Conservation (phyloP, 2,113 vertebrate genomes). For the Colistium nudipinnis region DNA sequence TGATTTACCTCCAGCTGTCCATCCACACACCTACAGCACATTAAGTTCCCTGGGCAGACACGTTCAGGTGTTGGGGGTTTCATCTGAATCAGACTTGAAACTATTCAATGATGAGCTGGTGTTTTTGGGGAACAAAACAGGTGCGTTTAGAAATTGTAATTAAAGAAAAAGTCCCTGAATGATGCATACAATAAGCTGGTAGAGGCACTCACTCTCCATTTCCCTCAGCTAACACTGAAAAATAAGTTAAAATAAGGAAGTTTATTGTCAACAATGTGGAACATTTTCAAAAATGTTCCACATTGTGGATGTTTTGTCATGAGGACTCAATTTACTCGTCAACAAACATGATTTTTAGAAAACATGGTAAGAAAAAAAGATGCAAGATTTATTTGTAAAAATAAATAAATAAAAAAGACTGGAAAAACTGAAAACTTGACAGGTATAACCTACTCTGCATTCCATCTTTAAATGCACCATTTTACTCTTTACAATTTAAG, state of each 20-base stretch:
- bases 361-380: too few species aligned
- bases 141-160: slow-evolving; percentile 3
- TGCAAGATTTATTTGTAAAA: too few species aligned
- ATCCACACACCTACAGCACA: neutral
- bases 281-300: neutral
- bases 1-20: neutral
- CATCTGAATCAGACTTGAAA: neutral
- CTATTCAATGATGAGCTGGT: neutral
- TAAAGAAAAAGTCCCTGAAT: neutral
- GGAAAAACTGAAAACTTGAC: neutral
- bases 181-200: neutral
- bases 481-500: neutral
- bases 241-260: neutral
- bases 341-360: neutral
- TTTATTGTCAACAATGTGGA: neutral
- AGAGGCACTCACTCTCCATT: neutral
- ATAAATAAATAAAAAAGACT: neutral
- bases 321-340: neutral
- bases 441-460: neutral
- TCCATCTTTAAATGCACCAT: too few species aligned
- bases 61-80: neutral
- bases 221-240: neutral
- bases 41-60: neutral
- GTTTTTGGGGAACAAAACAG: neutral
- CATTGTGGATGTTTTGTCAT: too few species aligned